Evolutionary conservation across 1,140 invertebrate genomes (phyloP).

Genomic region (Zaprionus camerounensis): DNA sequence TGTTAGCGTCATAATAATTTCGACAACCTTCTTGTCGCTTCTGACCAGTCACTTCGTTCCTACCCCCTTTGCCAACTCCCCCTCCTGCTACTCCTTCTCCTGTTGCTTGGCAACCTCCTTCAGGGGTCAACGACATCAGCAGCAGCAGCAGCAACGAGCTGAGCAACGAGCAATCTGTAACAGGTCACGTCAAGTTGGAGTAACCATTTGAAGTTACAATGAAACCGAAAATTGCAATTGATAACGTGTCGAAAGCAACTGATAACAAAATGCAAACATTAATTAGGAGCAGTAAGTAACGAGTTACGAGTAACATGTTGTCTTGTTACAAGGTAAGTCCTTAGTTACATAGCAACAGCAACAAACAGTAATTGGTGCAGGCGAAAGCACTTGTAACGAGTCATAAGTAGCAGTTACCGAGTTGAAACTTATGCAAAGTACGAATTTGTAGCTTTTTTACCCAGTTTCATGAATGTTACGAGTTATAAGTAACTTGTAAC

Average conservation of each 20-base stretch:
- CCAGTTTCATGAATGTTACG: too few species aligned
- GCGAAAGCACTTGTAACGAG: background rate
- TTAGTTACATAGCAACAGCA: too few species aligned
- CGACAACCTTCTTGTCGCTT: conserved; percentile 45
- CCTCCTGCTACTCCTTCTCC: background rate
- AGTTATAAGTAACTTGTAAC: too few species aligned
- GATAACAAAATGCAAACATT: background rate
- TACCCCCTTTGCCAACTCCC: background rate
- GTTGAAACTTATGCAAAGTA: background rate
- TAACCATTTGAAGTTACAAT: background rate
- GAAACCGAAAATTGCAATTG: background rate
- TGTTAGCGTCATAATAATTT: conserved; percentile 54
- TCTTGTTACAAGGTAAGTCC: too few species aligned
- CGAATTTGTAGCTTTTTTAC: too few species aligned
- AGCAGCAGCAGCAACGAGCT: background rate
- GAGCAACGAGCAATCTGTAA: background rate
- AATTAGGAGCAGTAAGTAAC: background rate
- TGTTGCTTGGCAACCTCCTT: background rate
- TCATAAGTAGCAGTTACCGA: background rate
- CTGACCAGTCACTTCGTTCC: conserved; percentile 4
- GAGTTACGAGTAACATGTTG: background rate
- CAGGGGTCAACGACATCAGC: background rate
- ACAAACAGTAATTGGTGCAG: too few species aligned
- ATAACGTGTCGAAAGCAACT: background rate
- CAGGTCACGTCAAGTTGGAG: background rate